These are phyloP conservation scores for Lepidocolaptes lacrymiger DNA, from an alignment of 2,797 vertebrate species.

Conservation along the genomic window DNA sequence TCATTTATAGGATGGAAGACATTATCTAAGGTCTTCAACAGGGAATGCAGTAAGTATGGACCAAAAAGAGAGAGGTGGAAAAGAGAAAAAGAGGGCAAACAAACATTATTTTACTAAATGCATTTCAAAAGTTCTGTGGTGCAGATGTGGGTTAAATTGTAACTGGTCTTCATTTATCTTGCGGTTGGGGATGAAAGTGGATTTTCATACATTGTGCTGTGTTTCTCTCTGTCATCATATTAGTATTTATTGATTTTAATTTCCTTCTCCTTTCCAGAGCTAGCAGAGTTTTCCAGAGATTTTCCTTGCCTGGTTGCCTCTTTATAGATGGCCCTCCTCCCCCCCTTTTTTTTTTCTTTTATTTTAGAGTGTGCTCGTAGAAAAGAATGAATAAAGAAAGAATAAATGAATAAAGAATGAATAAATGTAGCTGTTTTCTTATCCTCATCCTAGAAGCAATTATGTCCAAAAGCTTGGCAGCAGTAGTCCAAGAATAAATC, in stretches of 20 bases:
- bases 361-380: neutral
- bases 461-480: neutral
- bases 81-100: neutral
- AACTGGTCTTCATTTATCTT: neutral
- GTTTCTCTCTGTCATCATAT: neutral
- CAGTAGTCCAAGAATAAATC: neutral
- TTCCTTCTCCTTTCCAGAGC: neutral
- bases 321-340: neutral
- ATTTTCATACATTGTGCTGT: neutral
- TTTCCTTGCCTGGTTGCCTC: neutral
- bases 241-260: neutral
- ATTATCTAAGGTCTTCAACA: neutral
- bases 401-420: neutral
- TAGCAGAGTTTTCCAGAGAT: neutral
- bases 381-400: neutral
- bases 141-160: neutral
- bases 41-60: neutral
- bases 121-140: neutral
- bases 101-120: neutral
- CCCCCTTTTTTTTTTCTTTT: neutral
- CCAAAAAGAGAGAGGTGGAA: neutral
- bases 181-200: neutral
- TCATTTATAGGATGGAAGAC: neutral
- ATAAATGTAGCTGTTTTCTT: neutral
- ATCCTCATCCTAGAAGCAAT: neutral